Conservation (phyloP, 2,113 vertebrate species). For the Poicephalus meyeri region DNA sequence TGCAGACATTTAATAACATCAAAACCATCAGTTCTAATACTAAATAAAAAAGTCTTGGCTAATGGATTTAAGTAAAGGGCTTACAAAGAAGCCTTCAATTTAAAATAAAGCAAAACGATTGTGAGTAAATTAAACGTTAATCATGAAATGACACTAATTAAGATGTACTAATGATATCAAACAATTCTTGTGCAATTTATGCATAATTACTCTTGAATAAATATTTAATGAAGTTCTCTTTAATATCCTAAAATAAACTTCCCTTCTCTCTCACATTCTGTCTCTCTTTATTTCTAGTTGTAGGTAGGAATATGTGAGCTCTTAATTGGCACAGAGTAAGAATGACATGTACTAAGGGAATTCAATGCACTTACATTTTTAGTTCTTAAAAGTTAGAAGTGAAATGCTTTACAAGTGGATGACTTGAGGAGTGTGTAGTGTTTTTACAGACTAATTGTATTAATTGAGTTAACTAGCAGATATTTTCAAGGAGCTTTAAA, state of each 20-base stretch:
- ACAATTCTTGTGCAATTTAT: conserved; percentile 65
- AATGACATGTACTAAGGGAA: conserved; percentile 54
- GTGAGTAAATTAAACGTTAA: conserved; percentile 66
- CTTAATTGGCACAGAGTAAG: conserved; percentile 43
- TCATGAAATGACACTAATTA: conserved; percentile 66
- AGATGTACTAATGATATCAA: conserved; percentile 66
- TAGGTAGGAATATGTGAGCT: conserved; percentile 24
- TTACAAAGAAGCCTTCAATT: conserved; percentile 54
- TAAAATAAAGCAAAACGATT: conserved; percentile 57
- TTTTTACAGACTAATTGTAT: conserved; percentile 31
- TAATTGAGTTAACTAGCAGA: conserved; percentile 49
- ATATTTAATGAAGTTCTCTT: conserved; percentile 73
- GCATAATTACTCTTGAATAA: conserved; percentile 70
- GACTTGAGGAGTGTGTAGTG: background rate
- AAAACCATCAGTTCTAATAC: background rate
- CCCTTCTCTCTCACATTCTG: background rate
- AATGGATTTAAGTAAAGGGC: background rate
- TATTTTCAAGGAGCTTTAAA: conserved; percentile 32
- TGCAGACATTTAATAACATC: background rate
- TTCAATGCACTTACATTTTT: background rate
- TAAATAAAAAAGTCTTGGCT: background rate
- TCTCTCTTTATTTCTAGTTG: conserved; percentile 2
- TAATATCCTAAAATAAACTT: conserved; percentile 66
- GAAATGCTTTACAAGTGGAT: background rate
- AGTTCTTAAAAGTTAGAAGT: conserved; percentile 4